phyloP scores from a whole-genome alignment of 2,888 invertebrate genomes.

The Hirtodrosophila histrioides region DNA sequence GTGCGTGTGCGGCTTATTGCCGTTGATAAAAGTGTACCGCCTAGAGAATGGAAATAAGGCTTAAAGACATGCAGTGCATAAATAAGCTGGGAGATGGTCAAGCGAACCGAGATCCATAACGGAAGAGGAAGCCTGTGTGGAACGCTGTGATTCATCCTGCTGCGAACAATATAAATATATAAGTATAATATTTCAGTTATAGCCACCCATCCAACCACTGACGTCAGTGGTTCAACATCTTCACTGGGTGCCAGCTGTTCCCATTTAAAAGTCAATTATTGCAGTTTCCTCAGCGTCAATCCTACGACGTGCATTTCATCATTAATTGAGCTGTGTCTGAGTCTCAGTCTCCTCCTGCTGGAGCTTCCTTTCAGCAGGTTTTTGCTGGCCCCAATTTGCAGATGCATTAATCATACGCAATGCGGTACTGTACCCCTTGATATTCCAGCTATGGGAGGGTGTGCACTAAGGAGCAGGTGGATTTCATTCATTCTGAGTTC shows the following conservation, averaged over 20 bases:
- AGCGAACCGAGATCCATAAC: constrained; percentile 21
- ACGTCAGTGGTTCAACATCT: constrained; percentile 42
- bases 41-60: constrained; percentile 54
- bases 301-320: constrained; percentile 51
- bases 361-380: constrained; percentile 13
- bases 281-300: constrained; percentile 23
- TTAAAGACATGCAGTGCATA: constrained; percentile 64
- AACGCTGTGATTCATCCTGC: constrained; percentile 55
- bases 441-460: background rate
- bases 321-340: constrained; percentile 48
- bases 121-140: constrained; percentile 43
- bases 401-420: constrained; percentile 68
- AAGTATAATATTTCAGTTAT: constrained; percentile 8
- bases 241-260: constrained; percentile 55
- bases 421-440: constrained; percentile 16
- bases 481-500: constrained; percentile 9
- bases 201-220: constrained; percentile 17
- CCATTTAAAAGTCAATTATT: constrained; percentile 69
- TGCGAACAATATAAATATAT: constrained; percentile 5
- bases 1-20: constrained; percentile 74
- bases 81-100: constrained; percentile 33
- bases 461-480: background rate
- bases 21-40: constrained; percentile 64
- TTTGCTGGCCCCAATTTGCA: constrained; percentile 29
- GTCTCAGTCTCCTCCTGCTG: constrained; percentile 25